These are phyloP conservation scores for Ectemnius lituratus DNA, from an alignment of 2,888 invertebrate species.

Conservation along the genomic window DNA sequence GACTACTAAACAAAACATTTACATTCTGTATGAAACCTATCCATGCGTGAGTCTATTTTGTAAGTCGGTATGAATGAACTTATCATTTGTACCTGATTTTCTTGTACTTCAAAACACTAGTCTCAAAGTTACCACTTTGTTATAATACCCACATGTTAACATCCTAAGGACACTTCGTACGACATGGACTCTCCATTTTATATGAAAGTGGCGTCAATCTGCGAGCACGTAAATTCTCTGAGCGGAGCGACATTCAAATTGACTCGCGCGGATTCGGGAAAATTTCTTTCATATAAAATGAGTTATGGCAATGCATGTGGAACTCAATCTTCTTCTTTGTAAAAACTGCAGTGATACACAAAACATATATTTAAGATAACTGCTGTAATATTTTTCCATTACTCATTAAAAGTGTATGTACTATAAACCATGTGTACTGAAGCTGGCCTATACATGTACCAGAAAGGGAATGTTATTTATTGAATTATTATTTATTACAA, in stretches of 20 bases:
- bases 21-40: conserved; percentile 43
- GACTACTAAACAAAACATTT: conserved; percentile 33
- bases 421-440: conserved; percentile 1
- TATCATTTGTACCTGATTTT: conserved; percentile 44
- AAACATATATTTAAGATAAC: conserved; percentile 5
- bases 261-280: neutral
- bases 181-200: conserved; percentile 51
- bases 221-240: neutral
- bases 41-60: conserved; percentile 30
- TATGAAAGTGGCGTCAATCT: conserved; percentile 38
- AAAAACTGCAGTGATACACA: conserved; percentile 45
- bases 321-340: conserved; percentile 47
- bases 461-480: conserved; percentile 25
- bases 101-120: conserved; percentile 35
- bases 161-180: conserved; percentile 42
- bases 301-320: conserved; percentile 55
- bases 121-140: conserved; percentile 34
- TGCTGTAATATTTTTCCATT: conserved; percentile 9
- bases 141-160: conserved; percentile 32
- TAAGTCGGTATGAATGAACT: conserved; percentile 39
- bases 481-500: neutral
- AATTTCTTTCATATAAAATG: conserved; percentile 55
- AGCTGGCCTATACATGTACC: conserved; percentile 16
- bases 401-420: conserved; percentile 22
- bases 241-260: neutral